These are phyloP conservation scores for Sterna hirundo DNA, from an alignment of 2,113 vertebrate species.

Conservation along the genomic window DNA sequence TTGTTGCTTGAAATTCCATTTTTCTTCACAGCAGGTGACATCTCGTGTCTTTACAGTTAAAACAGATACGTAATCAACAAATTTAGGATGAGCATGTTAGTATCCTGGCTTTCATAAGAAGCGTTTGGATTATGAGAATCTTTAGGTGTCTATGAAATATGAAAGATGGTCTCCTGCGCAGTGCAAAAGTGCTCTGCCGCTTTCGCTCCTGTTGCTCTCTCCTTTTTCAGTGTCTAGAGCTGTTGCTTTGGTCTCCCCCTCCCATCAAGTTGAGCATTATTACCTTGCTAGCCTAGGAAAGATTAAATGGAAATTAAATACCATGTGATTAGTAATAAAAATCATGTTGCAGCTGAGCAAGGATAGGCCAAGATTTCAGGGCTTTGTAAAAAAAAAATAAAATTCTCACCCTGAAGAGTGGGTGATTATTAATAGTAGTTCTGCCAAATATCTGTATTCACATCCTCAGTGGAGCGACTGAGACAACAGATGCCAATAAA, in stretches of 20 bases:
- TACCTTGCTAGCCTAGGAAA: neutral
- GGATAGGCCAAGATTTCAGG: neutral
- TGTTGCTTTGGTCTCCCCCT: neutral
- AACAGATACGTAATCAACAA: neutral
- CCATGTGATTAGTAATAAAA: neutral
- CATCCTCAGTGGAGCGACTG: neutral
- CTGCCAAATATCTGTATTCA: neutral
- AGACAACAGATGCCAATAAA: neutral
- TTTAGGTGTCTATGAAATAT: neutral
- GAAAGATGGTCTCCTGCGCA: neutral
- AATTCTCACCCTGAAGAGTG: neutral
- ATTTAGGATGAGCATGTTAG: neutral
- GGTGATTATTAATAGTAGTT: neutral
- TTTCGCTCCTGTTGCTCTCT: neutral
- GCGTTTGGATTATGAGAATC: neutral
- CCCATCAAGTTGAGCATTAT: neutral
- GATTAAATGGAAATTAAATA: neutral
- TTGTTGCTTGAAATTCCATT: constrained; percentile 12
- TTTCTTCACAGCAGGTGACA: neutral
- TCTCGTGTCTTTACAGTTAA: neutral
- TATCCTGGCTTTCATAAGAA: neutral
- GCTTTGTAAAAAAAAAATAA: neutral
- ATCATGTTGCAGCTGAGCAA: neutral
- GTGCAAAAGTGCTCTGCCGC: neutral
- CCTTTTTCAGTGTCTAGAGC: neutral